These are phyloP conservation scores for Bucorvus abyssinicus DNA, from an alignment of 2,797 vertebrate species.

Conservation along the genomic window DNA sequence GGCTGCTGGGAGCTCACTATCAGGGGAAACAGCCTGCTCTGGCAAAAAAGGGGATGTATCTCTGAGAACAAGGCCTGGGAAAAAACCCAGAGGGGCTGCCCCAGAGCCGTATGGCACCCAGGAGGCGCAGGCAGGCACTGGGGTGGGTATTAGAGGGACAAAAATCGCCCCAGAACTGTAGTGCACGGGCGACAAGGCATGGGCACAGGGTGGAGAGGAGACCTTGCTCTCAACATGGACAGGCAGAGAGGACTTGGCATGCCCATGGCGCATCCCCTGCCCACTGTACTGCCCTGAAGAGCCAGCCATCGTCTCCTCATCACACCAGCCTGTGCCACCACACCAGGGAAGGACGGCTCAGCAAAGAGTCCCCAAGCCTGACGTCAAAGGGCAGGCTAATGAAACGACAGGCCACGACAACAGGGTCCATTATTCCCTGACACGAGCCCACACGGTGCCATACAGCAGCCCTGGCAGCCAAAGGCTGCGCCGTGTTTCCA, in stretches of 20 bases:
- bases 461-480: background rate
- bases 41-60: background rate
- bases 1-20: background rate
- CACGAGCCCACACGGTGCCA: background rate
- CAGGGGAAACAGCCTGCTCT: background rate
- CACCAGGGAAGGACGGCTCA: background rate
- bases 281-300: background rate
- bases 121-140: background rate
- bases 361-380: background rate
- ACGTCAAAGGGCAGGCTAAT: background rate
- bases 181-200: background rate
- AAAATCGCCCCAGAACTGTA: background rate
- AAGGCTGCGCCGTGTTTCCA: background rate
- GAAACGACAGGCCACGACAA: background rate
- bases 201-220: background rate
- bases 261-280: background rate
- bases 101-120: accelerated
- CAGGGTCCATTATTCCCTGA: background rate
- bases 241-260: background rate
- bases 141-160: background rate
- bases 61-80: background rate
- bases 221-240: background rate
- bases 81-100: background rate
- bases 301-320: background rate
- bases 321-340: background rate